These are phyloP conservation scores for Anoura caudifer DNA, from an alignment of 2,113 vertebrate species.

Conservation along the genomic window DNA sequence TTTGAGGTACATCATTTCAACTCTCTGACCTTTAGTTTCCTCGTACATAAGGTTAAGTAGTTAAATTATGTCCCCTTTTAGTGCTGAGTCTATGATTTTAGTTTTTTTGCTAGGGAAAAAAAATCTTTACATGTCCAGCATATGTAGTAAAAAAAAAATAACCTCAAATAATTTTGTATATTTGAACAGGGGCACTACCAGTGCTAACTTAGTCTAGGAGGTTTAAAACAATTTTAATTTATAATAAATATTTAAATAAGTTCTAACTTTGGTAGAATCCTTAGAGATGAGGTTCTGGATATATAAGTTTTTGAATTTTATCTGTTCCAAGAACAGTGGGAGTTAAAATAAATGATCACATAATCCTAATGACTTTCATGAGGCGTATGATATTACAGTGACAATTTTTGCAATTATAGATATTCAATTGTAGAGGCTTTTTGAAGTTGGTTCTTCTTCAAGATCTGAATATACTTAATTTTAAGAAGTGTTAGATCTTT, in stretches of 20 bases:
- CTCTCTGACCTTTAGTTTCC: background rate
- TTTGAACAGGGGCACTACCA: background rate
- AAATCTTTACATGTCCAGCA: background rate
- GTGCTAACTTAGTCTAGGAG: background rate
- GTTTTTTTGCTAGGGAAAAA: background rate
- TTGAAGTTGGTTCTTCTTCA: background rate
- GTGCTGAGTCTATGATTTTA: background rate
- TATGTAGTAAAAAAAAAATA: background rate
- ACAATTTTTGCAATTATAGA: constrained; percentile 30
- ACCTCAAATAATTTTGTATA: background rate
- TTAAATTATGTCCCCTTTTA: background rate
- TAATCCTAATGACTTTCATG: constrained; percentile 20
- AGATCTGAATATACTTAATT: constrained; percentile 3
- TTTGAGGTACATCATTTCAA: background rate
- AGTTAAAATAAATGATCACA: constrained; percentile 33
- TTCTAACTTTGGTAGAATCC: constrained; percentile 15
- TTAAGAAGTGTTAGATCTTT: constrained; percentile 42
- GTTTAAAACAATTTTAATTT: constrained; percentile 59
- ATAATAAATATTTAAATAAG: constrained; percentile 50
- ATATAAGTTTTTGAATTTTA: constrained; percentile 8
- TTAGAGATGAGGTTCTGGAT: constrained; percentile 28
- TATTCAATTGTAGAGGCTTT: constrained; percentile 42
- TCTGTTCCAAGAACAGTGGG: background rate
- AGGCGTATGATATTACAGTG: constrained; percentile 16
- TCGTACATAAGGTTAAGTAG: background rate